Evolutionary conservation across 2,113 vertebrate genomes (phyloP), one percentile per base, ranked within the genome.

Genomic region (Sardina pilchardus): DNA sequence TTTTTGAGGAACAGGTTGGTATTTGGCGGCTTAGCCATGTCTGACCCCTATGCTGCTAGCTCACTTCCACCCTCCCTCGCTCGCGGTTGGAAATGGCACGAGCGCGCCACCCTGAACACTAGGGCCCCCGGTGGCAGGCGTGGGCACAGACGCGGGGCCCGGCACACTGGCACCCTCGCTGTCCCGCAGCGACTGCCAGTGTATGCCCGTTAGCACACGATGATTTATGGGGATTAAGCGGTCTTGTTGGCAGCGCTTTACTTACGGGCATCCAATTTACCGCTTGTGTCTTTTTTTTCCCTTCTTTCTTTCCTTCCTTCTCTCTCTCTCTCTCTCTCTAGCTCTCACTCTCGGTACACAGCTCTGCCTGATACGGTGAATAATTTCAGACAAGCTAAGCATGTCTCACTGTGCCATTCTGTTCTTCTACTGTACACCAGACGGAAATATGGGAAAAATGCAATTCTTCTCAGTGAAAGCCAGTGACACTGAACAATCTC

Each of bases 191-290:
- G 84, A 47, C 87, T 86, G 89, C 84, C 87, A 88, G 17, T 17
- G 39, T 84, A 84, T 85, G 82, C 56, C 81, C 50, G 88, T 88
- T 88, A 88, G 85, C 83, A 85, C 85, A 83, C 50, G 47, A 83
- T 88, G 90, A 90, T 90, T 90, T 90, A 90, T 88, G 85, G 83
- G 90, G 90, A 92, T 92, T 90, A 90, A 87, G 89, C 87, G 14
- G 43, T 83, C 86, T 89, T 85, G 45, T 84, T 92, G 91, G 89
- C 91, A 91, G 86, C 7, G 17, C 45, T 17, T 81, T 88, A 87
- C 88, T 90, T 81, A 83, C 42, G 81, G 87, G 85, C 88, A 88
- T 90, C 85, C 86, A 90, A 85, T 91, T 90, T 90, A 85, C 87
- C 75, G 84, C 82, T 85, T 87, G 36, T 78, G 82, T 56, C 67